Evolutionary conservation across 37 sponge, comb jelly and placozoan species (phyloP), one percentile per base, ranked within the genome.

Genomic region (Agelas oroides): DNA sequence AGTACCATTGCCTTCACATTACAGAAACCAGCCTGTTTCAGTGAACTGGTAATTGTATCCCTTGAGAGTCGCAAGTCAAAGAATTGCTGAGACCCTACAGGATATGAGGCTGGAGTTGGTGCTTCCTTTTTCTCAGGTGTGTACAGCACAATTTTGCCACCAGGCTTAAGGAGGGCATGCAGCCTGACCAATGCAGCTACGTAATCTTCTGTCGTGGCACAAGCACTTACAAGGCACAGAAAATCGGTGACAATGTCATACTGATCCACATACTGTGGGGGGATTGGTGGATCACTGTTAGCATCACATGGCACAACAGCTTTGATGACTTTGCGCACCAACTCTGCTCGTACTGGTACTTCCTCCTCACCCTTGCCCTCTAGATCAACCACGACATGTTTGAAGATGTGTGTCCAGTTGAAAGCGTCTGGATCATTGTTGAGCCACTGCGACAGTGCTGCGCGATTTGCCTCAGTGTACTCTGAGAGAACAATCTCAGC

Each of bases 231-330:
- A 24, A 86, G 37, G 70, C 77, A 77, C 1, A 71, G 25, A 16
- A 54, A 68, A 0, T 41, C 27, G 12, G n/a, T 71, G 60, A 86
- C 69, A 21, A 86, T 34, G 52, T 86, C 86, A 37, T 86, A 86
- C 24, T 55, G 61, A 20, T 70, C 79, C 11, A 71, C 58, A 62
- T 68, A 78, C 6, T 38, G 76, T 31, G 23, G 0, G 13, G 53
- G 52, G 30, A 86, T 70, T 2, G 72, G 72, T 40, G 58, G 73
- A 36, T 78, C 79, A 11, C 70, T 33, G 21, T n/a, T 71, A 38
- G 69, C 39, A 34, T 86, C 86, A 78, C 79, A 86, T 0, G 77
- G 72, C 32, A 86, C 86, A 18, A 78, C 76, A 55, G 79, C 79
- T 59, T 86, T 86, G 11, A 86, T 72, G 25, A 58, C 15, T 1